Base-by-base conservation (phyloP, 2,888 invertebrate genomes). In the Monopis laevigella region DNA sequence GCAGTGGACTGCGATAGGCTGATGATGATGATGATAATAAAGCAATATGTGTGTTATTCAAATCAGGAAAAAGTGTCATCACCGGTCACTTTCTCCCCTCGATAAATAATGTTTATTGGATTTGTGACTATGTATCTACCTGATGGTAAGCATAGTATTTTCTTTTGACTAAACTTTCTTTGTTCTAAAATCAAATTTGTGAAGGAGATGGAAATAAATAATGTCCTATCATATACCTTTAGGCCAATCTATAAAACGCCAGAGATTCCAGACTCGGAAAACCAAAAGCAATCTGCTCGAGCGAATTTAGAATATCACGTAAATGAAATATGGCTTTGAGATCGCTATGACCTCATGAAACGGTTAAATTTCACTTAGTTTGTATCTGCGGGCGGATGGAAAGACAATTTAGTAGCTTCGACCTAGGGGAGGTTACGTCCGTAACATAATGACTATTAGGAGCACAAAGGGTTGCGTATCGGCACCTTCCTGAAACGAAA, bases 381-480 rank as follows among this genome's bases (percentile, higher is more conserved):
- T 27, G 29, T 19, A 28, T 29, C 29, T 24, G 40, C 19, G 40
- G 29, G 40, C 40, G 21, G 36, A 21, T 11, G 4, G 21, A 19
- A 21, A 36, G 2, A 36, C 36, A 36, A 36, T 36, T 36, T 36
- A 21, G 11, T 7, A 36, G 21, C 13, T 21, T 21, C 21, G 36
- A 36, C 27, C 27, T 27, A 12, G 19, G 4, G 39, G n/a, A 32
- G 34, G 14, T 3, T n/a, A n/a, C n/a, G n/a, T n/a, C n/a, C n/a
- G n/a, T n/a, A n/a, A n/a, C 7, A 14, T 16, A 17, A 11, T 17
- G 12, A 28, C 50, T 51, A 54, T 59, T 56, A 58, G 45, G 40
- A 32, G 39, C 45, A 53, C 58, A 58, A 58, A 59, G 60, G 55
- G 46, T 48, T 56, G 54, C 54, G 53, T 56, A 50, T 50, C 55